A percentile compares a stretch with the other conserved stretches of the same genome.
Conservation (phyloP, 1,140 invertebrate genomes). For the Philotrypesis tridentata region DNA sequence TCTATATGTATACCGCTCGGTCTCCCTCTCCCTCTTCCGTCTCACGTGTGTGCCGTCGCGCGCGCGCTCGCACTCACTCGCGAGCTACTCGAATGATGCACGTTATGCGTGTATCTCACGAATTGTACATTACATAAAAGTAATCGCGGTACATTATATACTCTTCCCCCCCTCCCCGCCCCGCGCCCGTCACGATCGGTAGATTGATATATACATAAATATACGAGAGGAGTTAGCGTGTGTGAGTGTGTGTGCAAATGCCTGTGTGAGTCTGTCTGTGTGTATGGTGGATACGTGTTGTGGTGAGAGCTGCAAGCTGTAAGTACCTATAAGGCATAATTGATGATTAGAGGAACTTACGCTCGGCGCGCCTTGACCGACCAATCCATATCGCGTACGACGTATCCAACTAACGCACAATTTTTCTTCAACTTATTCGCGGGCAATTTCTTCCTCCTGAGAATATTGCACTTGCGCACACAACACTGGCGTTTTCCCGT, state of each 20-base stretch:
- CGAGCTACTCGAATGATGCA: too few relatives aligned
- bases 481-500: constrained; percentile 51
- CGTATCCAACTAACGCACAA: constrained; percentile 67
- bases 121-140: too few relatives aligned
- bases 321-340: constrained; percentile 58
- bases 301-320: too few relatives aligned
- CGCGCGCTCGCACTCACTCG: too few relatives aligned
- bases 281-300: too few relatives aligned
- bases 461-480: constrained; percentile 61
- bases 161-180: too few relatives aligned
- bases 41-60: neutral
- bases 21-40: neutral
- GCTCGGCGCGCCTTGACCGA: constrained; percentile 70
- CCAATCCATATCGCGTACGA: constrained; percentile 72
- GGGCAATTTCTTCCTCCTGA: constrained; percentile 40
- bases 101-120: neutral
- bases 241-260: constrained; percentile 27
- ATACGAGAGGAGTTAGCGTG: neutral
- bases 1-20: neutral
- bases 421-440: constrained; percentile 53
- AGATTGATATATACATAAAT: too few relatives aligned
- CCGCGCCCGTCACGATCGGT: too few relatives aligned
- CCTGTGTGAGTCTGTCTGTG: too few relatives aligned
- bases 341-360: constrained; percentile 68
- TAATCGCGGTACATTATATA: too few relatives aligned